Evolutionary conservation across 35 echinoderm and acorn worm species (phyloP).

Genomic region (Apostichopus japonicus): DNA sequence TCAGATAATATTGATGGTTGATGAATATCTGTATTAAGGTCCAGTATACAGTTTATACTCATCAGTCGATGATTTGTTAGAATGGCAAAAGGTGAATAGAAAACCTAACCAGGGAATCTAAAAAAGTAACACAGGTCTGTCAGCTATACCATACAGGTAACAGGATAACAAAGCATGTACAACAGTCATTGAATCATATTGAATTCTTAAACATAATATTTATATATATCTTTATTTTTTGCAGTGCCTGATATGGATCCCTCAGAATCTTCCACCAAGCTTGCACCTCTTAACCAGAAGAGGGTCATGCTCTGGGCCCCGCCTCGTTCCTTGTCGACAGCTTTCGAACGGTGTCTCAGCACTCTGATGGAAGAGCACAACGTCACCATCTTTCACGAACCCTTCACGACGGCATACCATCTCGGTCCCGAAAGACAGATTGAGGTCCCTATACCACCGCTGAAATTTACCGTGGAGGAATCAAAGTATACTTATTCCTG

Average conservation of each 20-base stretch:
- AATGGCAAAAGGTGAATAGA: too few species aligned
- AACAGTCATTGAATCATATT: too few species aligned
- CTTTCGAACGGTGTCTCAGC: constrained; percentile 65
- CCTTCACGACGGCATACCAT: constrained; percentile 67
- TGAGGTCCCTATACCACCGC: neutral
- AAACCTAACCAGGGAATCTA: too few species aligned
- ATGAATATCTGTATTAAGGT: too few species aligned
- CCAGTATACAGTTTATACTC: too few species aligned
- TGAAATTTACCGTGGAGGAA: constrained; percentile 33
- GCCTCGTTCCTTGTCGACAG: constrained; percentile 75
- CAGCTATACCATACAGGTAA: too few species aligned
- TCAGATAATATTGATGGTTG: too few species aligned
- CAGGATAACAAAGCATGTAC: too few species aligned
- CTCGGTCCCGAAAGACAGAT: constrained; percentile 70
- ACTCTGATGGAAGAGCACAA: constrained; percentile 60
- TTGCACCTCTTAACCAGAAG: constrained; percentile 36
- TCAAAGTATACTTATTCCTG: constrained; percentile 52
- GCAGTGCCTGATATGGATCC: constrained; percentile 46
- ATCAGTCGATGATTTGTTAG: too few species aligned
- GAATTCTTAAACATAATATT: too few species aligned
- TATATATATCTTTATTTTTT: neutral
- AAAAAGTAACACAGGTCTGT: too few species aligned
- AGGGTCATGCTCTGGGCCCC: constrained; percentile 77
- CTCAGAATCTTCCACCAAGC: constrained; percentile 1
- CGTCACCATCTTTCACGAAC: constrained; percentile 79